Conservation (phyloP, 2,113 vertebrate genomes). For the Apus apus region DNA sequence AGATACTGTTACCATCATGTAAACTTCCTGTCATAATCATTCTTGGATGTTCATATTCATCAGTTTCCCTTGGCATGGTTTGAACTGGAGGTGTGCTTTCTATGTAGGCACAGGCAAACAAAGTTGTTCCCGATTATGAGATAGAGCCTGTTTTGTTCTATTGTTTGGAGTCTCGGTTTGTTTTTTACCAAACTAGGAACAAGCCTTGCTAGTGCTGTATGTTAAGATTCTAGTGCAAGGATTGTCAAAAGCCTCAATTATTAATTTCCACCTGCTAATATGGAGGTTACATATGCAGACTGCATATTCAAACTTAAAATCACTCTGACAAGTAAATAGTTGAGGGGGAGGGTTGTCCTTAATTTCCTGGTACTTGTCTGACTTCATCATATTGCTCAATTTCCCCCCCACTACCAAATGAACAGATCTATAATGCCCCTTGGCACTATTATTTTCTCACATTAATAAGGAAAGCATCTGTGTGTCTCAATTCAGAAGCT, state of each 20-base stretch:
- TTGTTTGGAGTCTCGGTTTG: not conserved
- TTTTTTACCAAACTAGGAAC: not conserved
- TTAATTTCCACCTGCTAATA: not conserved
- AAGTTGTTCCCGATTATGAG: conserved; percentile 16
- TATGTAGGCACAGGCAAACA: not conserved
- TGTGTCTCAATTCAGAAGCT: not conserved
- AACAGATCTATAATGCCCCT: conserved; percentile 25
- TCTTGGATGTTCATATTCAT: conserved; percentile 44
- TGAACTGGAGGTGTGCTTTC: conserved; percentile 53
- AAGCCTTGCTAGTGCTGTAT: not conserved
- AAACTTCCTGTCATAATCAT: conserved; percentile 54
- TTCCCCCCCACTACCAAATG: not conserved
- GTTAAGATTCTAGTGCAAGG: conserved; percentile 6
- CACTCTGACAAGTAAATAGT: not conserved
- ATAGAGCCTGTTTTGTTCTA: conserved; percentile 15
- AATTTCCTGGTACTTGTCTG: conserved; percentile 13
- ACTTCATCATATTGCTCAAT: not conserved
- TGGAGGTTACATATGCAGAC: not conserved
- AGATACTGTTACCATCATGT: conserved; percentile 43
- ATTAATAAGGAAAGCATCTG: conserved; percentile 55
- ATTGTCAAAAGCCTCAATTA: not conserved
- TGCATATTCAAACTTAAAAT: not conserved
- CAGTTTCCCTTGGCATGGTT: not conserved
- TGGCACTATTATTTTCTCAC: conserved; percentile 38
- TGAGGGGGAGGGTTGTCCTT: not conserved